Conservation (phyloP, 2,797 vertebrate genomes). For the Crossoptilon crossoptilon region DNA sequence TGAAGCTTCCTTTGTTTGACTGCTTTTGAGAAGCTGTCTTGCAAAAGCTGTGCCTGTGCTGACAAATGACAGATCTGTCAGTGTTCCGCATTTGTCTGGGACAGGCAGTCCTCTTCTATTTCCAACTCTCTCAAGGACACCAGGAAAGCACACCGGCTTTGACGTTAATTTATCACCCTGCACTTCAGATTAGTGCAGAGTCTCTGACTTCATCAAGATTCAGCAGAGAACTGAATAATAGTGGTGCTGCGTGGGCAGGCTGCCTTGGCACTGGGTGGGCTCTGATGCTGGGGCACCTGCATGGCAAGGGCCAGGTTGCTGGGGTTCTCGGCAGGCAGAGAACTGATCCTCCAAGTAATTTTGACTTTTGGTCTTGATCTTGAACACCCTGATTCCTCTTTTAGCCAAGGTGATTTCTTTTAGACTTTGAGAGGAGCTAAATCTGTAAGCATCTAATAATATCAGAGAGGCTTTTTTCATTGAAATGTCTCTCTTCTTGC, state of each 20-base stretch:
- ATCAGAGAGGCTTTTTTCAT: neutral
- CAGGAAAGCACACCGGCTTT: slow-evolving; percentile 1
- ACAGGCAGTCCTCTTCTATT: slow-evolving; percentile 66
- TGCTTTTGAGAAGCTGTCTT: slow-evolving; percentile 47
- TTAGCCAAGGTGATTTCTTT: neutral
- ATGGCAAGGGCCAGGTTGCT: neutral
- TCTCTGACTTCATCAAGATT: neutral
- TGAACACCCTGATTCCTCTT: neutral
- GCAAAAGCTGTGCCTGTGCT: neutral
- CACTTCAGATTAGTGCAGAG: slow-evolving; percentile 4
- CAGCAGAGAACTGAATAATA: neutral
- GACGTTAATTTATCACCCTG: neutral
- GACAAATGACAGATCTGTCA: slow-evolving; percentile 53
- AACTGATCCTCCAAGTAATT: neutral
- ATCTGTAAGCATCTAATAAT: fast-evolving
- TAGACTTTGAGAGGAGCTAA: neutral
- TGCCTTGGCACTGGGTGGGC: neutral
- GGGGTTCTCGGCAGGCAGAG: neutral
- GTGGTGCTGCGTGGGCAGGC: fast-evolving
- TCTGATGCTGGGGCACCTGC: fast-evolving
- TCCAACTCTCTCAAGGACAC: slow-evolving; percentile 53
- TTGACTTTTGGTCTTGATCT: neutral
- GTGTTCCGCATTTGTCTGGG: slow-evolving; percentile 8
- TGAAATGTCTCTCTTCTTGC: neutral
- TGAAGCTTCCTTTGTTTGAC: slow-evolving; percentile 33